Evolutionary conservation across 2,888 invertebrate species (phyloP).

Genomic region (Cryptops parisi): DNA sequence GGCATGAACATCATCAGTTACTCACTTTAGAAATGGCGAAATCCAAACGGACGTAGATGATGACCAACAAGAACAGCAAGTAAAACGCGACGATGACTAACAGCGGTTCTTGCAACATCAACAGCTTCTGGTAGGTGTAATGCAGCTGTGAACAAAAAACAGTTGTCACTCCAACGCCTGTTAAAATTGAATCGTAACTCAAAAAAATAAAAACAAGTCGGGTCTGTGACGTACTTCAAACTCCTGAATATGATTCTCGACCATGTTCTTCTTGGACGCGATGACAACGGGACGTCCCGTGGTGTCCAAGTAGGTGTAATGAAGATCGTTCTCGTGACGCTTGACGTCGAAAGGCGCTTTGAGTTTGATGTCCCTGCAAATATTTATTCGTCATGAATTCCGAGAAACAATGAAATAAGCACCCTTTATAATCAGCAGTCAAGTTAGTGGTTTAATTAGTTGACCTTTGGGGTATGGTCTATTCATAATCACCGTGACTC

Average conservation of each 20-base stretch:
- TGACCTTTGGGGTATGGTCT: too few species aligned
- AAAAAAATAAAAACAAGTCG: slow-evolving; percentile 20
- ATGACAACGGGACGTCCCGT: slow-evolving; percentile 83
- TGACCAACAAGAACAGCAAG: slow-evolving; percentile 74
- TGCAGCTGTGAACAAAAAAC: slow-evolving; percentile 40
- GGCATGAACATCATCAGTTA: slow-evolving; percentile 8
- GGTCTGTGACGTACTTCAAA: slow-evolving; percentile 64
- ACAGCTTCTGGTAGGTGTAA: slow-evolving; percentile 69
- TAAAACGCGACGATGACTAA: slow-evolving; percentile 77
- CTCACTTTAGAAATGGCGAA: slow-evolving; percentile 66
- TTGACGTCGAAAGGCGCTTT: slow-evolving; percentile 66
- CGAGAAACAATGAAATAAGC: too few species aligned
- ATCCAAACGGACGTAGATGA: slow-evolving; percentile 87
- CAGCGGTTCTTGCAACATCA: slow-evolving; percentile 86
- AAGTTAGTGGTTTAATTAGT: too few species aligned
- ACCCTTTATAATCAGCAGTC: too few species aligned
- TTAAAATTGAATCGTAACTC: too few species aligned
- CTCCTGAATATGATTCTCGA: slow-evolving; percentile 92
- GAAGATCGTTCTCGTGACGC: slow-evolving; percentile 55
- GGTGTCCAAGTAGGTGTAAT: slow-evolving; percentile 90
- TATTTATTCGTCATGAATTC: too few species aligned
- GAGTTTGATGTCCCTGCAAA: slow-evolving; percentile 59
- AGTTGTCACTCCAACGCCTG: too few species aligned
- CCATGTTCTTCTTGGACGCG: slow-evolving; percentile 62
- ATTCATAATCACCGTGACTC: too few species aligned